Percentiles rank a stretch among this genome's conserved stretches.
phyloP scores from a whole-genome alignment of 2,888 invertebrate genomes.

The Agrotis exclamationis region DNA sequence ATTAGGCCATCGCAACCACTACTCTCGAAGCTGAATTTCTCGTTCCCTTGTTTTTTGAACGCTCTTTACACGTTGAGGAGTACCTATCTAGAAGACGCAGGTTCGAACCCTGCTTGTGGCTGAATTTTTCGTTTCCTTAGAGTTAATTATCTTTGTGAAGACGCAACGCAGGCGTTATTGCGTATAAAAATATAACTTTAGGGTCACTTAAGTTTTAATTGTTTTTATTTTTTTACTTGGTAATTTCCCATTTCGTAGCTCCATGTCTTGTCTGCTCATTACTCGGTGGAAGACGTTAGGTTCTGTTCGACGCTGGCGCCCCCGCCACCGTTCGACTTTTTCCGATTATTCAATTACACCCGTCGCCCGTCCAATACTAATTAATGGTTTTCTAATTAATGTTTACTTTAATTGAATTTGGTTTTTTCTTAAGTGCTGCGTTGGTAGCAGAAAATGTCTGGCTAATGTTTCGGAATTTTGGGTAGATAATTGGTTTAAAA shows the following conservation, averaged over 20 bases:
- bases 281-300: constrained; percentile 52
- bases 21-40: no score
- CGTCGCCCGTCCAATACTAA: constrained; percentile 55
- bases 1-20: no score
- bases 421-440: constrained; percentile 43
- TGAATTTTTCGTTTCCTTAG: no score
- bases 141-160: no score
- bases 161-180: no score
- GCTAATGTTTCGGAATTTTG: constrained; percentile 2
- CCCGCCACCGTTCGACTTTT: constrained; percentile 61
- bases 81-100: no score
- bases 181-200: no score
- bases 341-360: constrained; percentile 69
- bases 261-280: constrained; percentile 53
- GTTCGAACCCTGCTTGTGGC: no score
- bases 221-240: neutral
- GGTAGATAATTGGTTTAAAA: neutral
- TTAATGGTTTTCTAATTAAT: constrained; percentile 68
- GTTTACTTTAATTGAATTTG: constrained; percentile 65
- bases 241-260: constrained; percentile 44
- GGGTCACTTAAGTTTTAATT: no score
- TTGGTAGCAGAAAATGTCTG: neutral
- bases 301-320: constrained; percentile 47
- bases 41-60: no score
- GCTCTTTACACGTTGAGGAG: no score